Conservation (phyloP, 2,113 vertebrate genomes). For the Brienomyrus longianalis region DNA sequence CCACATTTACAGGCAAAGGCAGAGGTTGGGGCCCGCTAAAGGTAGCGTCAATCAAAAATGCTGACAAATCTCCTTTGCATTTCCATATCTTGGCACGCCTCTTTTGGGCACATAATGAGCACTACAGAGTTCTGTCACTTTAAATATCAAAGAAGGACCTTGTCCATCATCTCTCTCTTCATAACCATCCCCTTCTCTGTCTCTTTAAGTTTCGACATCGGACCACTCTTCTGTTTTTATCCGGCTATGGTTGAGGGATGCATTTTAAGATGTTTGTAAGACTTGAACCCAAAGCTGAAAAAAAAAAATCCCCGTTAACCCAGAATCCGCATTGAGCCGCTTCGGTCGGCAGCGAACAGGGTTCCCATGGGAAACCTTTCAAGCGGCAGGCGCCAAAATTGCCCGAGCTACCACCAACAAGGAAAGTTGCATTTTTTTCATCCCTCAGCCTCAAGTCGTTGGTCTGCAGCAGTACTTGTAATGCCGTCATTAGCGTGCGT, state of each 20-base stretch:
- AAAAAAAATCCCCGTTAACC: background rate
- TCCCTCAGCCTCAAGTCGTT: background rate
- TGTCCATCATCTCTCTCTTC: constrained; percentile 42
- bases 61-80: constrained; percentile 68
- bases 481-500: constrained; percentile 47
- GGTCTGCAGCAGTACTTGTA: constrained; percentile 45
- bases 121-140: constrained; percentile 56
- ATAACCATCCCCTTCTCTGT: constrained; percentile 2
- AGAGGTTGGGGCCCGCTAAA: constrained; percentile 58
- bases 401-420: background rate
- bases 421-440: constrained; percentile 6
- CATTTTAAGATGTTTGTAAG: background rate
- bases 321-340: constrained; percentile 20
- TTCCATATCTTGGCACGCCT: constrained; percentile 40
- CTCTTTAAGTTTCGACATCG: constrained; percentile 7
- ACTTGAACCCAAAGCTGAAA: background rate
- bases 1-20: constrained; percentile 25
- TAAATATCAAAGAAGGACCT: background rate
- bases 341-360: constrained; percentile 41
- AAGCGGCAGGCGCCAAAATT: constrained; percentile 24
- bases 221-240: background rate
- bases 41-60: constrained; percentile 64
- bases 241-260: background rate
- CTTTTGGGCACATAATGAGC: constrained; percentile 67
- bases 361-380: constrained; percentile 58